Evolutionary conservation across 2,797 vertebrate species (phyloP), one percentile per base, ranked within the genome.

Genomic region (Pangasius djambal): DNA sequence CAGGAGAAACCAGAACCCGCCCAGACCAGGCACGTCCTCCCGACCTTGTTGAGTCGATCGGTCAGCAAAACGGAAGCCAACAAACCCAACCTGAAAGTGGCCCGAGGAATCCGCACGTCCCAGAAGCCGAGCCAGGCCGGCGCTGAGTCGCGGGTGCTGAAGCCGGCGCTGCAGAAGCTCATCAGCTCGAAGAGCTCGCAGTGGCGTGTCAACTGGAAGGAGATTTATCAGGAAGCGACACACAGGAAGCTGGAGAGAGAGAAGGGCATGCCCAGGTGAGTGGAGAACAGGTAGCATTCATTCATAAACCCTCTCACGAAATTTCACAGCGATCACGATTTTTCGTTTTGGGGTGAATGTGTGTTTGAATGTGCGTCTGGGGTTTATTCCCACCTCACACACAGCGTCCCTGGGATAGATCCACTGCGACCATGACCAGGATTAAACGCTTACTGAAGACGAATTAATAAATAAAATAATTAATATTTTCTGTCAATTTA

Each of bases 181-280:
- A 92, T 96, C 57, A 95, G 93, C 89, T 94, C 93, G 3, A 96
- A 97, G 8, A 92, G 77, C 22, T 57, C 90, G 70, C 93, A 94
- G 16, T 91, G 94, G 91, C 97, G 96, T n/a, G 92, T 94, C 40
- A 97, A 96, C 93, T 97, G 96, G 97, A 97, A 93, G 87, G 96
- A 97, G 87, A 95, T 97, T 79, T 96, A 97, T 90, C 94, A 97
- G 34, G 95, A 97, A 86, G 94, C 95, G 78, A 96, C 96, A 90
- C 96, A 93, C 93, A 97, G 95, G 93, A 97, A 95, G 50, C 96
- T 94, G 93, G 95, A 96, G 84, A 94, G 93, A 50, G 94, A 93
- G 90, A 97, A 95, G 94, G 96, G 95, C 78, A 92, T 92, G 92
- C 96, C 97, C 90, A 98, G 98, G 98, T 99, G 92, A 94, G 96